Conservation (phyloP, 2,888 invertebrate genomes). For the Euplagia quadripunctaria region DNA sequence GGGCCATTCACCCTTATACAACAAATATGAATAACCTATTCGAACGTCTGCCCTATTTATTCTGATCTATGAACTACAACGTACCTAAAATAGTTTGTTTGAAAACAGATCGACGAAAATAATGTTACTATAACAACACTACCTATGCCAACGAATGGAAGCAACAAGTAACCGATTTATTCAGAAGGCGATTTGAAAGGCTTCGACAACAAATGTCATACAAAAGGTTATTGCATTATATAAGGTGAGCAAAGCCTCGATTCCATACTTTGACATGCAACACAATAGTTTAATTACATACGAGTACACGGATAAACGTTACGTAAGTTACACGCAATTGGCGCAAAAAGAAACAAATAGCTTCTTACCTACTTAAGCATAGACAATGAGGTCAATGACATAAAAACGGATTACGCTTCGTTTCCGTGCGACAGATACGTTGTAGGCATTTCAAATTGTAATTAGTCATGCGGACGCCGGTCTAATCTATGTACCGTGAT, state of each 20-base stretch:
- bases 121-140: constrained; percentile 51
- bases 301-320: constrained; percentile 66
- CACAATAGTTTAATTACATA: constrained; percentile 77
- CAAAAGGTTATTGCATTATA: constrained; percentile 79
- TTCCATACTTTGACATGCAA: constrained; percentile 68
- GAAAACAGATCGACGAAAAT: constrained; percentile 64
- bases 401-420: constrained; percentile 75
- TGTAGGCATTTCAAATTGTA: constrained; percentile 73
- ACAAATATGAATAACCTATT: constrained; percentile 35
- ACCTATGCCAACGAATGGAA: constrained; percentile 50
- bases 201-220: constrained; percentile 76
- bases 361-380: constrained; percentile 69
- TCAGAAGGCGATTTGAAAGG: constrained; percentile 65
- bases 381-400: constrained; percentile 80
- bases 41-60: constrained; percentile 52
- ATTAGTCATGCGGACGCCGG: constrained; percentile 69
- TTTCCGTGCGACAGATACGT: constrained; percentile 70
- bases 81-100: constrained; percentile 60
- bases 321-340: constrained; percentile 71
- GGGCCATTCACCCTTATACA: constrained; percentile 52
- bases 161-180: constrained; percentile 70
- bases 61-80: constrained; percentile 50
- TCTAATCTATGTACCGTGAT: constrained; percentile 58
- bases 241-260: constrained; percentile 64
- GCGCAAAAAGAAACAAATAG: constrained; percentile 65